Evolutionary conservation across 1,140 invertebrate species (phyloP).

Genomic region (Tetranychus cinnabarinus): DNA sequence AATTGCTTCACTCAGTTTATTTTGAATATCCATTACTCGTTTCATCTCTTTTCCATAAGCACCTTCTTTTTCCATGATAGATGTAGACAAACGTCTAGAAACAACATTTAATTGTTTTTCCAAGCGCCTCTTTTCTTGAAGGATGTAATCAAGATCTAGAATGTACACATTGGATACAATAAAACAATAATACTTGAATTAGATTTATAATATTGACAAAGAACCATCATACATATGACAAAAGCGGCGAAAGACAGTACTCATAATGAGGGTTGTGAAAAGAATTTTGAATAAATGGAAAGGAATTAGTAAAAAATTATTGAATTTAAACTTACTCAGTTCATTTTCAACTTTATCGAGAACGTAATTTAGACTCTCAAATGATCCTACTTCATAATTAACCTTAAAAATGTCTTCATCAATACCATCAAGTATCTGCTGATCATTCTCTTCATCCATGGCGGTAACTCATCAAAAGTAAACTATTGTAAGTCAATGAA

Average conservation of each 20-base stretch:
- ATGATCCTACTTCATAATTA: not conserved
- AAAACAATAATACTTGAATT: not conserved
- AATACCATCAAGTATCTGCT: not conserved
- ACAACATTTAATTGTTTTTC: slow-evolving; percentile 38
- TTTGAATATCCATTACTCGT: slow-evolving; percentile 48
- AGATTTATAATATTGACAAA: too few species aligned
- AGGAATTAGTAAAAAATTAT: not conserved
- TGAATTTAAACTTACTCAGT: not conserved
- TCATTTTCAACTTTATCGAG: not conserved
- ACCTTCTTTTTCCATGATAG: slow-evolving; percentile 68
- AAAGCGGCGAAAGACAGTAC: not conserved
- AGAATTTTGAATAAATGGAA: not conserved
- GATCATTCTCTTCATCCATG: not conserved
- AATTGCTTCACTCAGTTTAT: slow-evolving; percentile 41
- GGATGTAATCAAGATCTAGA: slow-evolving; percentile 4
- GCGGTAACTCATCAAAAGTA: too few species aligned
- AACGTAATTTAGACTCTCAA: not conserved
- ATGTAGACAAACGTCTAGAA: slow-evolving; percentile 64
- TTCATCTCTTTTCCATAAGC: slow-evolving; percentile 58
- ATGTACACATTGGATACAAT: not conserved
- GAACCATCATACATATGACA: too few species aligned
- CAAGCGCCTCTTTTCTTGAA: slow-evolving; percentile 3
- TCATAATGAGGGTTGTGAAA: not conserved
- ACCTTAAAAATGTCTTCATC: not conserved
- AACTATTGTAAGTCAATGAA: too few species aligned